Conservation (phyloP, 2,113 vertebrate species). For the Bos taurus region ARS-UCD2.0 NC_037350.1:42881501-42882000, state of each 20-base stretch:
- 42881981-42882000: background rate
- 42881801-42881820: background rate
- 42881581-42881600: slow-evolving; percentile 59
- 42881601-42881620: background rate
- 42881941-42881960: background rate
- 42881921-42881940: background rate
- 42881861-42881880: background rate
- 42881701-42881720: background rate
- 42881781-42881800: background rate
- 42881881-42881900: background rate
- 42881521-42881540: slow-evolving; percentile 88
- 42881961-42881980: background rate
- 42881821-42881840: background rate
- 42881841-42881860: background rate
- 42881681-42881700: background rate
- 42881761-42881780: slow-evolving; percentile 47
- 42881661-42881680: background rate
- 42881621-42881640: background rate
- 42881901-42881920: background rate
- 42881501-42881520: slow-evolving; percentile 93
- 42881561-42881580: slow-evolving; percentile 93
- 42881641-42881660: background rate
- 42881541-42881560: slow-evolving; percentile 94
- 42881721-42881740: background rate
- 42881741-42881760: background rate